These are phyloP conservation scores for Pithys albifrons DNA, from an alignment of 2,113 vertebrate genomes.

Conservation along the genomic window DNA sequence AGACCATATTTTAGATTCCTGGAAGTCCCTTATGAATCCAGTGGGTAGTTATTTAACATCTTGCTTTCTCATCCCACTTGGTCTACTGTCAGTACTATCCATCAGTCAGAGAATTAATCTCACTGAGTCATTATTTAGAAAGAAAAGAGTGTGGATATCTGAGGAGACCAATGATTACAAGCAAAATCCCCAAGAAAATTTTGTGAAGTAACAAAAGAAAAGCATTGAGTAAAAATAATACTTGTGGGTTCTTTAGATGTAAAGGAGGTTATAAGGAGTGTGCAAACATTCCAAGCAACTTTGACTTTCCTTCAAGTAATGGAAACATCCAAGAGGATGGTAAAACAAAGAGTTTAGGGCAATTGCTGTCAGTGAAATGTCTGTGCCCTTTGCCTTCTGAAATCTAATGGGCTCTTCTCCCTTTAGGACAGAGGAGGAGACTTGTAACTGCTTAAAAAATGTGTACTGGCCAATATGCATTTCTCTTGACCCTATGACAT, in stretches of 20 bases:
- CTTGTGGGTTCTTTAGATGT: not conserved
- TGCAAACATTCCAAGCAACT: not conserved
- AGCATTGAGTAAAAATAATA: not conserved
- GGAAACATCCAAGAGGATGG: not conserved
- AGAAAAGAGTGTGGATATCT: not conserved
- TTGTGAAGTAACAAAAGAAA: not conserved
- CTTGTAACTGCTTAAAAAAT: not conserved
- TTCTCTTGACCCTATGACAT: not conserved
- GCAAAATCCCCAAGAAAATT: not conserved
- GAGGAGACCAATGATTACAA: not conserved
- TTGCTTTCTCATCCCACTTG: not conserved
- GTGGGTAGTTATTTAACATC: not conserved
- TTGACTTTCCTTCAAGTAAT: not conserved
- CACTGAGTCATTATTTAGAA: constrained; percentile 13
- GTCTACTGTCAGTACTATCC: not conserved
- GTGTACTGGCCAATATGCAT: not conserved
- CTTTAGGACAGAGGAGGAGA: not conserved
- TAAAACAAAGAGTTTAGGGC: not conserved
- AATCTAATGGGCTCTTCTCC: not conserved
- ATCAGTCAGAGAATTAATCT: not conserved
- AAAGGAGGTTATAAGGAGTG: not conserved
- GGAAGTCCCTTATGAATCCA: not conserved
- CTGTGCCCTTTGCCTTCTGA: not conserved
- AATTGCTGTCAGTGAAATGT: not conserved
- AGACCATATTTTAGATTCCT: not conserved